Evolutionary conservation across 2,888 invertebrate genomes (phyloP).

Genomic region (Eilema depressum): DNA sequence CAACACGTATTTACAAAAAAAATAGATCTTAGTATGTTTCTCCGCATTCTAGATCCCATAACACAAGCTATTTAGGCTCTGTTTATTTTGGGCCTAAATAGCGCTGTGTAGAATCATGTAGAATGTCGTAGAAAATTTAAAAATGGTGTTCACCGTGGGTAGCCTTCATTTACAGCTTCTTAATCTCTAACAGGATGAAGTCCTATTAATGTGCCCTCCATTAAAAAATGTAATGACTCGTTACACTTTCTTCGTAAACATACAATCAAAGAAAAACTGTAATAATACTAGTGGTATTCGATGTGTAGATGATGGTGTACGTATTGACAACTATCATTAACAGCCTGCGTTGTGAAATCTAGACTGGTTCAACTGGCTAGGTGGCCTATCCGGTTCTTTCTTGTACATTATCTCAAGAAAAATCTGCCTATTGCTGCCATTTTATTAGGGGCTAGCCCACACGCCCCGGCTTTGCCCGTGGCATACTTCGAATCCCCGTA

Average conservation of each 20-base stretch:
- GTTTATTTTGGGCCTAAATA: background rate
- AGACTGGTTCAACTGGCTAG: slow-evolving; percentile 58
- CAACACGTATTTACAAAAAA: too few relatives aligned
- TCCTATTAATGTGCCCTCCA: too few relatives aligned
- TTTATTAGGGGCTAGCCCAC: too few relatives aligned
- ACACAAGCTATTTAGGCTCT: too few relatives aligned
- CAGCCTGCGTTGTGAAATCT: slow-evolving; percentile 68
- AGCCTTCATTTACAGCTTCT: too few relatives aligned
- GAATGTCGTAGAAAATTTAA: too few relatives aligned
- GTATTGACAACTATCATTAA: slow-evolving; percentile 35
- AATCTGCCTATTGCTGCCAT: slow-evolving; percentile 13
- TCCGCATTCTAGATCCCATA: too few relatives aligned
- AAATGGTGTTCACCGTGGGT: too few relatives aligned
- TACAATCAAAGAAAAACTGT: slow-evolving; percentile 1
- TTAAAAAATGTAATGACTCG: background rate
- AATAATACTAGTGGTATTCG: background rate
- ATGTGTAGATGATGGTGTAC: slow-evolving; percentile 33
- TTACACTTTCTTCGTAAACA: background rate
- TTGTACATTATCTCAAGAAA: slow-evolving; percentile 10
- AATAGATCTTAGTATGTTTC: too few relatives aligned
- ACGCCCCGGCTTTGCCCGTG: too few relatives aligned
- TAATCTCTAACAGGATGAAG: background rate
- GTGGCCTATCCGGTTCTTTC: slow-evolving; percentile 24
- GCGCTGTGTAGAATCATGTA: too few relatives aligned
- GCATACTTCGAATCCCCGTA: too few relatives aligned